Conservation (phyloP, 2,797 vertebrate genomes). For the Enteromius afrohamiltoni region DNA sequence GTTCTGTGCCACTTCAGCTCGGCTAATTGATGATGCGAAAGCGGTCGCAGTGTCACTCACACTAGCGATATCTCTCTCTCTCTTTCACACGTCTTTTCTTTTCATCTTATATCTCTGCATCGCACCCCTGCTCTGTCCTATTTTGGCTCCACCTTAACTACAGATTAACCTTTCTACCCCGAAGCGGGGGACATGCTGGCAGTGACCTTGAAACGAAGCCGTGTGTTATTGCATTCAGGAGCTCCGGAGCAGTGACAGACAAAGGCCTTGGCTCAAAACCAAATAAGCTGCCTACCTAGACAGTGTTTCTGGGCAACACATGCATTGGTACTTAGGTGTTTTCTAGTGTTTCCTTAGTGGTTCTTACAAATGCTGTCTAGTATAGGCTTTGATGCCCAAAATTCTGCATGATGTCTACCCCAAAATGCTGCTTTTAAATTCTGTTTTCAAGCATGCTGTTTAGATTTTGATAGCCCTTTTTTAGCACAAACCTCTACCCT, state of each 20-base stretch:
- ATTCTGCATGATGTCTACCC: not conserved
- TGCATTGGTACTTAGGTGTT: not conserved
- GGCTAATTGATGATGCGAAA: conserved; percentile 63
- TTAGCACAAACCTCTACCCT: not conserved
- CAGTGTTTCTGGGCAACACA: not conserved
- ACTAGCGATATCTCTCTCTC: not conserved
- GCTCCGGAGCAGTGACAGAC: conserved; percentile 47
- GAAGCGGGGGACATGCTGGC: conserved; percentile 23
- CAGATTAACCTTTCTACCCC: conserved; percentile 53
- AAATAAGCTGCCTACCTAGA: not conserved
- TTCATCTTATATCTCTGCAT: conserved; percentile 15
- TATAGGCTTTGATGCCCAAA: not conserved
- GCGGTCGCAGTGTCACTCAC: conserved; percentile 62
- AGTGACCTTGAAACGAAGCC: conserved; percentile 58
- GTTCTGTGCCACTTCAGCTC: conserved; percentile 44
- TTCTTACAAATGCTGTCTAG: not conserved
- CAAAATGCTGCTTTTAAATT: not conserved
- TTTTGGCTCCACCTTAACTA: conserved; percentile 49
- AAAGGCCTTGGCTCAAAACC: conserved; percentile 34
- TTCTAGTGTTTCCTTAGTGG: not conserved
- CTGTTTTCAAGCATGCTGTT: not conserved
- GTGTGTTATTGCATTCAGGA: not conserved
- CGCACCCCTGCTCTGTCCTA: conserved; percentile 15
- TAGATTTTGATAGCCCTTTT: not conserved
- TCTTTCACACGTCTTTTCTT: conserved; percentile 10